Percentiles rank a stretch among this genome's conserved stretches.
Evolutionary conservation across 2,888 invertebrate species (phyloP).

Genomic region (Octonoba sinensis): DNA sequence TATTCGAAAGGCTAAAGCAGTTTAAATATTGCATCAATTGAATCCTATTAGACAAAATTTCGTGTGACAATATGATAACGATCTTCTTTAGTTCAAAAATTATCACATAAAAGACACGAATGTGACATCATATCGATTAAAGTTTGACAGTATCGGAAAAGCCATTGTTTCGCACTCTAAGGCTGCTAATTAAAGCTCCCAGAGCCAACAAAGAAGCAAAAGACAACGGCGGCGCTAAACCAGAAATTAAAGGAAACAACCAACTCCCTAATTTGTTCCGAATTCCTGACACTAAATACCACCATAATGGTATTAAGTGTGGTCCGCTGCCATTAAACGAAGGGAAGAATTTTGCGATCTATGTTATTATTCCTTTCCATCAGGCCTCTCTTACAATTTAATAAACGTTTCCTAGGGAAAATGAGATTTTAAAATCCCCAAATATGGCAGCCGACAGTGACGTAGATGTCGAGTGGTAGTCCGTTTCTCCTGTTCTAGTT

Average conservation of each 20-base stretch:
- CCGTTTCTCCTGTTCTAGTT: too few species aligned
- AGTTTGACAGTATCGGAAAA: slow-evolving; percentile 46
- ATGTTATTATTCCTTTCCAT: slow-evolving; percentile 56
- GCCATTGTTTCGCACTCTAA: slow-evolving; percentile 19
- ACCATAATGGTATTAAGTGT: slow-evolving; percentile 58
- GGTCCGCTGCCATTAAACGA: slow-evolving; percentile 47
- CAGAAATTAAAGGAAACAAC: slow-evolving; percentile 40
- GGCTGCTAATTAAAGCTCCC: slow-evolving; percentile 46
- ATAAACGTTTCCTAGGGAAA: slow-evolving; percentile 38
- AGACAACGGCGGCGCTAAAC: slow-evolving; percentile 5
- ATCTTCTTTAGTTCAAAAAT: too few species aligned
- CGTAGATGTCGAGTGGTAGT: too few species aligned
- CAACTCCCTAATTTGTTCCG: slow-evolving; percentile 46
- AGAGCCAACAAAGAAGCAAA: slow-evolving; percentile 28
- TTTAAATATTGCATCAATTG: too few species aligned
- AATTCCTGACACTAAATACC: slow-evolving; percentile 62
- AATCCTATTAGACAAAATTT: too few species aligned
- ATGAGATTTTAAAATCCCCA: slow-evolving; percentile 33
- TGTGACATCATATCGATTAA: too few species aligned
- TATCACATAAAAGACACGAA: too few species aligned
- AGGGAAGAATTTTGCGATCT: slow-evolving; percentile 35
- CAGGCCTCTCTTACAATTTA: slow-evolving; percentile 48
- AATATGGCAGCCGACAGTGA: too few species aligned
- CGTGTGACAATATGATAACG: too few species aligned
- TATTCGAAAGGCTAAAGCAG: too few species aligned